Percentiles rank a stretch among this genome's conserved stretches.
These are phyloP conservation scores for Holothuria glaberrima DNA, from an alignment of 35 echinoderm and acorn worm species.

Conservation along the genomic window DNA sequence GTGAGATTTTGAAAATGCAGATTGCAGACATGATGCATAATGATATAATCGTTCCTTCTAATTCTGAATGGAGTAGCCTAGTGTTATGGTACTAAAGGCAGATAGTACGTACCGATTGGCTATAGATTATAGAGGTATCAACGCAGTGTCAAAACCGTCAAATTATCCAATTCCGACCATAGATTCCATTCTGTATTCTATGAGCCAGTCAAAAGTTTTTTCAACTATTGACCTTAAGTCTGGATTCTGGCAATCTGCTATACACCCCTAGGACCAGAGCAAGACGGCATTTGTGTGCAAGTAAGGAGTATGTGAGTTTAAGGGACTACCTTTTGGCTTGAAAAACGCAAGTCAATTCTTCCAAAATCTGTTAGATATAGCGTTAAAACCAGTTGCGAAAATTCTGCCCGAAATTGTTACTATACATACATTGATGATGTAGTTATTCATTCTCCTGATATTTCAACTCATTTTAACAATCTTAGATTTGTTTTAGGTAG, in stretches of 20 bases:
- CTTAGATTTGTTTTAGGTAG: background rate
- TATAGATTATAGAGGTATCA: too few species aligned
- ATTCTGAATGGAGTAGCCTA: conserved; percentile 28
- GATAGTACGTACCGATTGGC: background rate
- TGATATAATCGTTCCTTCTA: background rate
- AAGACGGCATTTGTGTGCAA: too few species aligned
- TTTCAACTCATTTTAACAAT: conserved; percentile 55
- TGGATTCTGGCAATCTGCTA: background rate
- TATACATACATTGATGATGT: conserved; percentile 78
- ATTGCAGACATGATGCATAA: conserved; percentile 4
- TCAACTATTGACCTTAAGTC: too few species aligned
- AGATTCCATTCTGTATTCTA: conserved; percentile 16
- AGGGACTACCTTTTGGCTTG: too few species aligned
- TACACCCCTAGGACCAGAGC: too few species aligned
- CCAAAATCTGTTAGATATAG: too few species aligned
- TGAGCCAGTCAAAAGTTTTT: background rate
- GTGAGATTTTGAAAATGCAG: too few species aligned
- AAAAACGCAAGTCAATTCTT: too few species aligned
- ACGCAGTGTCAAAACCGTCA: conserved; percentile 30
- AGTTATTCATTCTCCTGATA: too few species aligned
- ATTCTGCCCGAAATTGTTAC: background rate
- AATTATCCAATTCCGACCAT: conserved; percentile 30
- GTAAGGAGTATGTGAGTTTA: too few species aligned
- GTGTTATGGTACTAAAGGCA: conserved; percentile 30
- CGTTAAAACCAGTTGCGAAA: background rate